phyloP scores from a whole-genome alignment of 2,888 invertebrate genomes.

The Cheiracanthium punctorium region DNA sequence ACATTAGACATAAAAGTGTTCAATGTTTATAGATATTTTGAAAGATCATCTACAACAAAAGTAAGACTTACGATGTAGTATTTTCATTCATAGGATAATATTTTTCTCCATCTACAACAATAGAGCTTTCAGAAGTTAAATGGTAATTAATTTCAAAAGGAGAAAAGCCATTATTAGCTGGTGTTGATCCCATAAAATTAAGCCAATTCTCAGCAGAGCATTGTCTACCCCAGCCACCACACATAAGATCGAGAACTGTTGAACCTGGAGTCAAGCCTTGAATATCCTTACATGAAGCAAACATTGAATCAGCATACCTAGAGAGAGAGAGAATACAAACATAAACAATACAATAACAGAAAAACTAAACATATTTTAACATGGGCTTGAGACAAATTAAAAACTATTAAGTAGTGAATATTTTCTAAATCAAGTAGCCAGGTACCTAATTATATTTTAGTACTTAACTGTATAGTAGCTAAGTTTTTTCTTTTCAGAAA shows the following conservation, averaged over 20 bases:
- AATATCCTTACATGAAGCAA: constrained; percentile 69
- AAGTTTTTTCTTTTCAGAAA: too few species aligned
- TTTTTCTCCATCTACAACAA: constrained; percentile 31
- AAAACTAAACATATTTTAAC: too few species aligned
- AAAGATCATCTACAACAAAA: too few species aligned
- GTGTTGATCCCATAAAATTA: constrained; percentile 69
- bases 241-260: constrained; percentile 70
- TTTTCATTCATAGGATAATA: constrained; percentile 63
- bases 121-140: constrained; percentile 2
- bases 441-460: too few species aligned
- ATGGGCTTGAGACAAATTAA: too few species aligned
- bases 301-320: constrained; percentile 66
- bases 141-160: constrained; percentile 70
- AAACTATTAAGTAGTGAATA: too few species aligned
- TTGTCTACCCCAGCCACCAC: constrained; percentile 66
- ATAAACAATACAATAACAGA: too few species aligned
- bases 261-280: constrained; percentile 67
- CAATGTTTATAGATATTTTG: too few species aligned
- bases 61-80: constrained; percentile 57
- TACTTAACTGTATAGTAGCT: too few species aligned
- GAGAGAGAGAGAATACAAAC: not conserved
- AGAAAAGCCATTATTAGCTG: constrained; percentile 66
- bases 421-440: too few species aligned
- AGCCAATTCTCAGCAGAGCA: constrained; percentile 68
- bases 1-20: too few species aligned